These are phyloP conservation scores for Escarpia spicata DNA, from an alignment of 2,888 invertebrate genomes.

Conservation along the genomic window DNA sequence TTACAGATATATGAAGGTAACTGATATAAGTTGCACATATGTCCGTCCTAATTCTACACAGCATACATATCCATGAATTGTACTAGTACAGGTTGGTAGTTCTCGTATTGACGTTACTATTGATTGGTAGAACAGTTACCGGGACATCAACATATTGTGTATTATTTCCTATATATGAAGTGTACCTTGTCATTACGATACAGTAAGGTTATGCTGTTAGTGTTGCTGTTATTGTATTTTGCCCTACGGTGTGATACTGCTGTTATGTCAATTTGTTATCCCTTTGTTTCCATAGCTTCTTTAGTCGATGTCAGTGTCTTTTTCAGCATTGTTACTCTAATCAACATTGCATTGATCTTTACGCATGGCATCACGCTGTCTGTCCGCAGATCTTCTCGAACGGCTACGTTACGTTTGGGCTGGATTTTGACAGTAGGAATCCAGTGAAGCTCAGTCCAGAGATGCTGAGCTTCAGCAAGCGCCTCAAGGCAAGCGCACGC, in stretches of 20 bases:
- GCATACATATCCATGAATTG: background rate
- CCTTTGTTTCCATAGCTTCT: background rate
- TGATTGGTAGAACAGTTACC: background rate
- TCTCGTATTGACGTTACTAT: background rate
- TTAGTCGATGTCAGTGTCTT: background rate
- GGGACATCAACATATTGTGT: background rate
- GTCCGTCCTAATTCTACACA: no score
- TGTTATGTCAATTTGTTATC: background rate
- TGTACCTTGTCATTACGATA: background rate
- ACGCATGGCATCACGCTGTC: background rate
- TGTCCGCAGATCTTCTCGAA: background rate
- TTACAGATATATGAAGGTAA: background rate
- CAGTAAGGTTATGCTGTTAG: background rate
- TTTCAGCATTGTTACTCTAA: background rate
- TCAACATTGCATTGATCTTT: background rate
- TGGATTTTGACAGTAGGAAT: background rate
- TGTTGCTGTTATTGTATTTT: no score
- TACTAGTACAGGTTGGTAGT: background rate
- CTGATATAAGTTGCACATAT: background rate
- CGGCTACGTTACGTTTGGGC: background rate
- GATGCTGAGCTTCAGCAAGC: background rate
- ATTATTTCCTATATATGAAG: background rate
- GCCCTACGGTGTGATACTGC: background rate
- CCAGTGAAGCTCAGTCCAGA: background rate
- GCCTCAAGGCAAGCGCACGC: background rate